Conservation (phyloP, 2,113 vertebrate genomes). For the Elanoides forficatus region DNA sequence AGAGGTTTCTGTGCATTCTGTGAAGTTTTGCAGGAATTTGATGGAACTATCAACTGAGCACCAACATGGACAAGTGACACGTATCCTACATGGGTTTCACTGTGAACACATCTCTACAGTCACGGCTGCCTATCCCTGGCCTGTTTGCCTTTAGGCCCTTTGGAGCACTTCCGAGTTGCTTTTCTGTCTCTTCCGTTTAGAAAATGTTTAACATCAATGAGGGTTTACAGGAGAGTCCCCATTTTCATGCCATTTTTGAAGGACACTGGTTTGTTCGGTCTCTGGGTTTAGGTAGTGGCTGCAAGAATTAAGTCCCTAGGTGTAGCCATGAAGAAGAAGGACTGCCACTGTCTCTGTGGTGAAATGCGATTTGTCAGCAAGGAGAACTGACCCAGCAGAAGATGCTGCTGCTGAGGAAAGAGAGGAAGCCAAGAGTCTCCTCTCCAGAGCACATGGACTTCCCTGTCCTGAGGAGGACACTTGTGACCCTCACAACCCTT, state of each 20-base stretch:
- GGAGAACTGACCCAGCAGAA: background rate
- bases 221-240: background rate
- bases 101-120: background rate
- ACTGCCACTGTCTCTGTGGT: background rate
- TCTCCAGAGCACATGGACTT: background rate
- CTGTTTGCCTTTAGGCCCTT: background rate
- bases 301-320: background rate
- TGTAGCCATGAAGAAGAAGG: background rate
- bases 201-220: background rate
- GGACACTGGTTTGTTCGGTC: background rate
- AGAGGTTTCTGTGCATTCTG: background rate
- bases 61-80: background rate
- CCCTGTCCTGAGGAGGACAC: background rate
- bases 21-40: background rate
- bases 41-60: background rate
- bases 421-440: background rate
- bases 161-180: background rate
- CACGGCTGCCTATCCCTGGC: background rate
- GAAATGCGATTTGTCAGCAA: background rate
- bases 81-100: background rate
- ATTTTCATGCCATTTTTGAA: background rate
- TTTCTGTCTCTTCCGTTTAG: background rate
- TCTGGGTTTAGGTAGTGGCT: background rate
- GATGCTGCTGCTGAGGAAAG: background rate
- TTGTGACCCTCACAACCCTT: constrained; percentile 3